Percentiles rank a stretch among this genome's conserved stretches.
Conservation (phyloP, 92 coral and sea anemone genomes). For the Pocillopora meandrina region DNA sequence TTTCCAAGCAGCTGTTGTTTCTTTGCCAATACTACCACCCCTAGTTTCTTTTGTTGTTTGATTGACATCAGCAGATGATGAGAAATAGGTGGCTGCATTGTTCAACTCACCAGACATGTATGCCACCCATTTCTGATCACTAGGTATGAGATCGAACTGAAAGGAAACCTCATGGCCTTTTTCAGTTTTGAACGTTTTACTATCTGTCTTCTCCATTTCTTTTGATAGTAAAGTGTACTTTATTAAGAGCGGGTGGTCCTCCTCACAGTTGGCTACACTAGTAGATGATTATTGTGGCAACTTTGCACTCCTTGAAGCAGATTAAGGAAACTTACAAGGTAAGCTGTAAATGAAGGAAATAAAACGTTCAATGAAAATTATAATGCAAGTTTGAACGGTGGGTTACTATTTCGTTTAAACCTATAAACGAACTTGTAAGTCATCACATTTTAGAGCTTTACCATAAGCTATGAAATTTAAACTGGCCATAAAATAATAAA, state of each 20-base stretch:
- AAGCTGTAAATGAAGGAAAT: conserved; percentile 71
- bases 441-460: too few species aligned
- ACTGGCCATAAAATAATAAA: too few species aligned
- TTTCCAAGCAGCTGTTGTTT: conserved; percentile 48
- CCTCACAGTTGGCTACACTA: conserved; percentile 64
- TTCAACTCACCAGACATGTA: conserved; percentile 55
- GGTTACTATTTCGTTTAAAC: too few species aligned
- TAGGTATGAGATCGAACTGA: conserved; percentile 46
- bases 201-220: conserved; percentile 70
- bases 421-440: too few species aligned
- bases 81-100: conserved; percentile 56
- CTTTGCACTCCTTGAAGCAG: conserved; percentile 46
- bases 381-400: too few species aligned
- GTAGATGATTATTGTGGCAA: too few species aligned
- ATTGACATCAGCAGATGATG: conserved; percentile 59
- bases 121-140: conserved; percentile 66
- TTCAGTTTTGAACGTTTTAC: conserved; percentile 45
- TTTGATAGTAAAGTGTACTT: too few species aligned
- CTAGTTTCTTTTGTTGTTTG: conserved; percentile 15
- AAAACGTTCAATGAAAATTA: too few species aligned
- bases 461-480: too few species aligned
- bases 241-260: conserved; percentile 34
- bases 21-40: conserved; percentile 45
- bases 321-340: conserved; percentile 62
- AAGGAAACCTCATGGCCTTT: conserved; percentile 41